Conservation (phyloP, 2,888 invertebrate genomes). For the Oithona nana region DNA sequence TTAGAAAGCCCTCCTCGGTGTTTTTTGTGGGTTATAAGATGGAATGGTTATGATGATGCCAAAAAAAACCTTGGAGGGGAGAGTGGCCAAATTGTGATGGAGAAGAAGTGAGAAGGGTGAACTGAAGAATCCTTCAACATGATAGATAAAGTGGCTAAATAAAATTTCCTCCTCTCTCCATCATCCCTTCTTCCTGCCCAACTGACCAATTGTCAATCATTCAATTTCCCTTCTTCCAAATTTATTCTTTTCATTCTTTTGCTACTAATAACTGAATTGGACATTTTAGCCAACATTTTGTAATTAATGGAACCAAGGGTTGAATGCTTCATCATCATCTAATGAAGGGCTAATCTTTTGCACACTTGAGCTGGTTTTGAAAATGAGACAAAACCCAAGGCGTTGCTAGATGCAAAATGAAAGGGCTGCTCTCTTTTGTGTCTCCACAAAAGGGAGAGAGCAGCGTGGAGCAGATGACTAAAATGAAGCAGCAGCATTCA, state of each 20-base stretch:
- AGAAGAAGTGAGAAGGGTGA: background rate
- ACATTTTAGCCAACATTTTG: no score
- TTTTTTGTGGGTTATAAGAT: background rate
- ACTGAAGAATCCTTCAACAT: background rate
- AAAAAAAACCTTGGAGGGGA: no score
- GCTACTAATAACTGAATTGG: no score
- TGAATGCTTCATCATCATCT: background rate
- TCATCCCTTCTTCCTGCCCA: no score
- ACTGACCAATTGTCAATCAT: no score
- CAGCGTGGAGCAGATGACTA: no score
- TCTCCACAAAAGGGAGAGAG: background rate
- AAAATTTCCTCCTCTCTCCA: no score
- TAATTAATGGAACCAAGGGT: no score
- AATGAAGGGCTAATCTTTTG: background rate
- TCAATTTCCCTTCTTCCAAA: no score
- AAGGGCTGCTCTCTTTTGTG: no score
- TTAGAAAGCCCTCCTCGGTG: background rate
- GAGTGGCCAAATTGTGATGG: background rate
- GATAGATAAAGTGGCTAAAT: background rate
- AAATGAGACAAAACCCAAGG: background rate
- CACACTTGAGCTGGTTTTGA: background rate
- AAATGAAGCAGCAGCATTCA: no score
- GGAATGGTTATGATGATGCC: background rate
- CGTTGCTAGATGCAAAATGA: background rate
- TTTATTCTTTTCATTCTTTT: no score